Percentiles rank a stretch among this genome's conserved stretches.
Evolutionary conservation across 2,888 invertebrate genomes (phyloP).

Genomic region (Drosophila koepferae): DNA sequence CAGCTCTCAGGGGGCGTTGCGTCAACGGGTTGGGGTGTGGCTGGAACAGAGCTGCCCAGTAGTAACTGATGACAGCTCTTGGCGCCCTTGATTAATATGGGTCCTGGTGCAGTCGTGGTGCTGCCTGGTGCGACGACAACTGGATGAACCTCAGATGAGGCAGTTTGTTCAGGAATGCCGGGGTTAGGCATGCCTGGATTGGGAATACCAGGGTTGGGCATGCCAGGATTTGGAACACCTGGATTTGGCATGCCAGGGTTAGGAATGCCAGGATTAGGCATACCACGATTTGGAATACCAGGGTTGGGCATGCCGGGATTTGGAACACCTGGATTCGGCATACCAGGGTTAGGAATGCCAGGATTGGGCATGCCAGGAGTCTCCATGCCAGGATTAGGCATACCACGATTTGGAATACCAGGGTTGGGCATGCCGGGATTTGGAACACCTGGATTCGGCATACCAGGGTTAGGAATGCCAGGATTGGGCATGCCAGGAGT

Average conservation of each 20-base stretch:
- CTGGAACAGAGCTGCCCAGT: slow-evolving; percentile 32
- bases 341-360: slow-evolving; percentile 25
- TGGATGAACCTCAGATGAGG: slow-evolving; percentile 37
- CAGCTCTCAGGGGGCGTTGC: slow-evolving; percentile 45
- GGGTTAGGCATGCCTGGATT: slow-evolving; percentile 22
- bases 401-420: slow-evolving; percentile 27
- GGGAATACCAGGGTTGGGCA: slow-evolving; percentile 22
- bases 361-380: slow-evolving; percentile 17
- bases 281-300: slow-evolving; percentile 24
- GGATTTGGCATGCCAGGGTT: slow-evolving; percentile 10
- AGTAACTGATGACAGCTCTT: slow-evolving; percentile 58
- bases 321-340: slow-evolving; percentile 13
- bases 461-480: slow-evolving; percentile 25
- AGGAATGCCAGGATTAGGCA: slow-evolving; percentile 31
- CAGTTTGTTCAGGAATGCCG: slow-evolving; percentile 17
- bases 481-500: slow-evolving; percentile 17
- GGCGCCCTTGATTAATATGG: slow-evolving; percentile 24
- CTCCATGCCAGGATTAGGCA: slow-evolving; percentile 22
- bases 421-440: slow-evolving; percentile 17
- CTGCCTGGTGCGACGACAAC: slow-evolving; percentile 31
- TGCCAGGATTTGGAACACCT: slow-evolving; percentile 23
- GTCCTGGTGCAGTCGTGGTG: slow-evolving; percentile 28
- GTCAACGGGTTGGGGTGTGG: slow-evolving; percentile 32
- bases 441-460: slow-evolving; percentile 11
- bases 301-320: slow-evolving; percentile 19